These are phyloP conservation scores for Oreochromis spilurus DNA, from an alignment of 2,113 vertebrate genomes.

Conservation along the genomic window DNA sequence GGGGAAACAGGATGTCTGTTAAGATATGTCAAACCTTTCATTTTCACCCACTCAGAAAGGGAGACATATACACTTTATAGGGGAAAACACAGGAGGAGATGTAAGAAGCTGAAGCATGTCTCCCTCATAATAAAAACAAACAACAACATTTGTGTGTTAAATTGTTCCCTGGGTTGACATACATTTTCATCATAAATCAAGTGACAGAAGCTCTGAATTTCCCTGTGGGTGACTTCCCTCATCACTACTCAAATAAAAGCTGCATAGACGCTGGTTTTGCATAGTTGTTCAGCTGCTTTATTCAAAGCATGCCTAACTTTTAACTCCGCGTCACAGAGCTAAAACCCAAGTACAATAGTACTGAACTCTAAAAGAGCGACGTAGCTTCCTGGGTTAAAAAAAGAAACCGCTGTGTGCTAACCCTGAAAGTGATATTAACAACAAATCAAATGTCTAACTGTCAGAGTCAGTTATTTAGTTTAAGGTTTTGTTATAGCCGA, in stretches of 20 bases:
- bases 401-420: rapidly evolving
- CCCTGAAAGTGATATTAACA: background rate
- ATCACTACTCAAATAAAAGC: background rate
- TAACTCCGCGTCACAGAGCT: background rate
- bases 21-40: background rate
- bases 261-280: rapidly evolving
- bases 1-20: background rate
- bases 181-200: background rate
- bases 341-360: background rate
- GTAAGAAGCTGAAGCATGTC: background rate
- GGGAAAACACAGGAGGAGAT: background rate
- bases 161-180: background rate
- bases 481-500: rapidly evolving
- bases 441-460: background rate
- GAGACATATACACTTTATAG: background rate
- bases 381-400: background rate
- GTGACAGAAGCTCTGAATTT: background rate
- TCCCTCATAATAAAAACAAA: background rate
- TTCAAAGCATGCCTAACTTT: background rate
- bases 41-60: background rate
- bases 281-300: background rate
- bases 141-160: background rate
- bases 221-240: background rate
- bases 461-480: background rate
- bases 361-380: background rate